Base-by-base conservation (phyloP, 2,113 vertebrate species). In the Pelmatolapia mariae region DNA sequence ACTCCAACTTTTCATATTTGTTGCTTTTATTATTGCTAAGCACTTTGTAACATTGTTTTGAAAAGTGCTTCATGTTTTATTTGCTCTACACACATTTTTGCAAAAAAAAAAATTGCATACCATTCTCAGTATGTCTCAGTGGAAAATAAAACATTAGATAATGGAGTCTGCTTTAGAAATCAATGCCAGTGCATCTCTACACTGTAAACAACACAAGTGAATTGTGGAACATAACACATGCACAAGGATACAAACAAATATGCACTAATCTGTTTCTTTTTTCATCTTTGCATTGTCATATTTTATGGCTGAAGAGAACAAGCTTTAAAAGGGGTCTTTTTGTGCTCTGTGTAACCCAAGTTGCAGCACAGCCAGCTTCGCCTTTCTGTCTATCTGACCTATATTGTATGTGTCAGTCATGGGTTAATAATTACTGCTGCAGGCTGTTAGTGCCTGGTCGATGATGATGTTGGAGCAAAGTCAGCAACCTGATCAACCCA, bases 401-500 rank as follows among this genome's bases (percentile, higher is more conserved):
- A 94, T 7, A 89, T 94, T 80, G 78, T 16, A 59, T 68, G 38
- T 73, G 80, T 38, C 91, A 89, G 56, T 87, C 93, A 88, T 87
- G 93, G 83, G 93, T 95, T 83, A 90, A 94, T 93, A 89, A 94
- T 92, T 38, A 85, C 80, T 53, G 93, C 96, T 82, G 86, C 92
- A 63, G 94, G 94, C 93, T 90, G 87, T 61, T 33, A 40, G 45
- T 80, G 93, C 90, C 89, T 84, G 84, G 66, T 95, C 93, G 82
- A 91, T 94, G 76, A 50, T 33, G 83, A 82, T 78, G 61, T 38
- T 66, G 76, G 52, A 52, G 4, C 82, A 85, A 88, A 82, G 83
- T 88, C 73, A 89, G 43, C 45, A 8, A 45, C 43, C 31, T 26
- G 10, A 54, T 31, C 13, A 78, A 3, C 29, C 4, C 50, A 22